Percentiles rank a stretch among this genome's conserved stretches.
Evolutionary conservation across 2,888 invertebrate species (phyloP).

Genomic region (Hirtodrosophila alboralis): DNA sequence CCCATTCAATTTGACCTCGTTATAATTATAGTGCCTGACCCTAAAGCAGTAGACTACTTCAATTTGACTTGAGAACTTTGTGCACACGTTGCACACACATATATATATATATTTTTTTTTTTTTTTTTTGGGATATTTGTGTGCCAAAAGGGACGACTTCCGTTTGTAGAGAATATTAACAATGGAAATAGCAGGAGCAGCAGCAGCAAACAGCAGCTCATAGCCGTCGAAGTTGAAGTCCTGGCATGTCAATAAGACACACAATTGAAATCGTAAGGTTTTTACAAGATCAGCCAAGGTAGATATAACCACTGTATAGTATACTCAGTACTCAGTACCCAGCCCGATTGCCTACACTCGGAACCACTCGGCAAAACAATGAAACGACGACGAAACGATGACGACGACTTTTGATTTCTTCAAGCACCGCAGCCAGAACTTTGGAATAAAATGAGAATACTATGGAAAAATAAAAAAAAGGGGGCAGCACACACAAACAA

Average conservation of each 20-base stretch:
- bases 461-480: no score
- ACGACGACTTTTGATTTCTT: constrained; percentile 71
- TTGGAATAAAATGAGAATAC: constrained; percentile 7
- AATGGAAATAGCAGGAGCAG: constrained; percentile 38
- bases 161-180: constrained; percentile 48
- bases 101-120: constrained; percentile 10
- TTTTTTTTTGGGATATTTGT: constrained; percentile 49
- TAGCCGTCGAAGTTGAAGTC: constrained; percentile 37
- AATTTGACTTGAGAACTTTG: constrained; percentile 71
- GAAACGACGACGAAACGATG: constrained; percentile 28
- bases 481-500: constrained; percentile 38
- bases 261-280: constrained; percentile 60
- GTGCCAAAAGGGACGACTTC: constrained; percentile 67
- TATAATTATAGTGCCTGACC: constrained; percentile 73
- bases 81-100: constrained; percentile 25
- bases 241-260: constrained; percentile 75
- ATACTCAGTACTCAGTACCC: no score
- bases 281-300: constrained; percentile 68
- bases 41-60: constrained; percentile 49
- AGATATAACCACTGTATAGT: constrained; percentile 52
- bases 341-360: constrained; percentile 56
- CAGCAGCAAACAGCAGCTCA: constrained; percentile 19
- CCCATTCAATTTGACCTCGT: constrained; percentile 72
- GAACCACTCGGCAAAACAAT: constrained; percentile 46
- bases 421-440: constrained; percentile 47